These are phyloP conservation scores for Tor tambroides DNA, from an alignment of 2,113 vertebrate genomes.

Conservation along the genomic window DNA sequence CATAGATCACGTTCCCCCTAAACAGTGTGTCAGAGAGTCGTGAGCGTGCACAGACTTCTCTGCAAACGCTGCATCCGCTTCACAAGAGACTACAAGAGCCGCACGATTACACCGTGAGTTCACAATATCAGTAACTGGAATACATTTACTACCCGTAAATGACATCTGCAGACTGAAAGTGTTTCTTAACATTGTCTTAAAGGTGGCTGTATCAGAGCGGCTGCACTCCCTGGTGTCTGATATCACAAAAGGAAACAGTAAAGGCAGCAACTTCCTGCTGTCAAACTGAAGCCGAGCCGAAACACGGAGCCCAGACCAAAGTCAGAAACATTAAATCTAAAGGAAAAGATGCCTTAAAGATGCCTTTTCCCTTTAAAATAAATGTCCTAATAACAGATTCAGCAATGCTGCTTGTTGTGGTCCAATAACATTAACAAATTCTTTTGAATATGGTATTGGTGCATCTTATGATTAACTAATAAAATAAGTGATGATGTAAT, in stretches of 20 bases:
- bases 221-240: conserved; percentile 74
- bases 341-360: background rate
- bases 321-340: background rate
- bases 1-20: conserved; percentile 76
- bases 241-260: conserved; percentile 64
- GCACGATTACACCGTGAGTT: conserved; percentile 70
- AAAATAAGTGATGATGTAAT: background rate
- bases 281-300: conserved; percentile 64
- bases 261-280: conserved; percentile 63
- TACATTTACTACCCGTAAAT: too few relatives aligned
- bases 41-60: conserved; percentile 76
- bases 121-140: background rate
- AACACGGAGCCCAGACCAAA: background rate
- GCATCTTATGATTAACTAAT: background rate
- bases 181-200: conserved; percentile 5
- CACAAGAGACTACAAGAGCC: conserved; percentile 78
- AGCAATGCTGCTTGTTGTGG: background rate
- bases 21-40: conserved; percentile 78
- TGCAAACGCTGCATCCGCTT: conserved; percentile 74
- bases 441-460: background rate
- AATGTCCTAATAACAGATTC: background rate
- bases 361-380: background rate
- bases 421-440: background rate
- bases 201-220: conserved; percentile 86
- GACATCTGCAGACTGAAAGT: background rate